phyloP scores from a whole-genome alignment of 2,797 vertebrate genomes.

The Yasuhikotakia modesta region DNA sequence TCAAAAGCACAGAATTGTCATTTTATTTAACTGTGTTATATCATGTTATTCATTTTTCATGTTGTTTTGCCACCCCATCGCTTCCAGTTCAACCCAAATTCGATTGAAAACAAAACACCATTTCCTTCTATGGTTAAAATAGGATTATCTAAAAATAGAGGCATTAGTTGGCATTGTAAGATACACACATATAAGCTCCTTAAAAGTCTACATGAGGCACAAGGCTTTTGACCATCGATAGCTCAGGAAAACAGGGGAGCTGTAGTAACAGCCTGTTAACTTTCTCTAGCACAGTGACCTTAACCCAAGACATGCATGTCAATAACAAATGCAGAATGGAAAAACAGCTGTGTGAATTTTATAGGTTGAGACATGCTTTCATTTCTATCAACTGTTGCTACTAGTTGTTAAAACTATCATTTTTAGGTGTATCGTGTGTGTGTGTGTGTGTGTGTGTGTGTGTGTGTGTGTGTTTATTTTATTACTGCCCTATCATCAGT shows the following conservation, averaged over 20 bases:
- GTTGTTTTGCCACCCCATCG: neutral
- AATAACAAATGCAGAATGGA: conserved; percentile 35
- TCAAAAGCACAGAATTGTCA: too few relatives aligned
- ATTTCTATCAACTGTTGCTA: neutral
- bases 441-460: too few relatives aligned
- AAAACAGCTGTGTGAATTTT: neutral
- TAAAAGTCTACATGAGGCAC: conserved; percentile 66
- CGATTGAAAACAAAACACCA: conserved; percentile 35
- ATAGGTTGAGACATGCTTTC: neutral
- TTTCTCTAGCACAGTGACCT: conserved; percentile 35
- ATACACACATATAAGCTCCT: conserved; percentile 69
- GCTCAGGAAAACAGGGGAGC: conserved; percentile 26
- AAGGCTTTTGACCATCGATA: too few relatives aligned
- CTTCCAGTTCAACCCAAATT: neutral
- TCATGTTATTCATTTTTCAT: neutral
- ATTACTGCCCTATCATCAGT: neutral
- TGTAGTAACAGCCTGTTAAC: conserved; percentile 56
- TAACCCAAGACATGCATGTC: conserved; percentile 13
- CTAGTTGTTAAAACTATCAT: neutral
- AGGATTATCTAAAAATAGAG: conserved; percentile 81
- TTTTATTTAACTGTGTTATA: neutral
- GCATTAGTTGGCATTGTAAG: conserved; percentile 73
- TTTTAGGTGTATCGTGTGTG: too few relatives aligned
- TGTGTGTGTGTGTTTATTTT: neutral
- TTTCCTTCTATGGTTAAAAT: conserved; percentile 69